These are phyloP conservation scores for Hermaeophaga mercurialis DNA, from an alignment of 2,888 invertebrate genomes.

Conservation along the genomic window DNA sequence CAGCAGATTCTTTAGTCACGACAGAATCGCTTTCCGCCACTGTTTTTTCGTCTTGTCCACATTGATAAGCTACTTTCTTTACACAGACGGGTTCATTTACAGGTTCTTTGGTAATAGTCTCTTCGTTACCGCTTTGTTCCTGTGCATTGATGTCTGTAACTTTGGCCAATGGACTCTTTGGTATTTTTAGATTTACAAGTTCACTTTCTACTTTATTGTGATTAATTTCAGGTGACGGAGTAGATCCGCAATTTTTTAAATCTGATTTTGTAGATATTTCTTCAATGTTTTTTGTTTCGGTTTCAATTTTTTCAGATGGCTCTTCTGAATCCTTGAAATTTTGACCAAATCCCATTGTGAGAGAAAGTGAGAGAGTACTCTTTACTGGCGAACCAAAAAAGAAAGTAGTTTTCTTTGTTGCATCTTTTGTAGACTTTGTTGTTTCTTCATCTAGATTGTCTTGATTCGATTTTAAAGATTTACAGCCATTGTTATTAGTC, in stretches of 20 bases:
- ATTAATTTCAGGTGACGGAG: constrained; percentile 10
- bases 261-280: constrained; percentile 8
- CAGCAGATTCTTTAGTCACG: background rate
- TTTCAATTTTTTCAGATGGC: background rate
- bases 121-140: background rate
- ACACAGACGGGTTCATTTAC: constrained; percentile 37
- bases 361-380: constrained; percentile 39
- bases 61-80: constrained; percentile 40
- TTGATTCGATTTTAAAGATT: constrained; percentile 30
- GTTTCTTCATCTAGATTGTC: constrained; percentile 3
- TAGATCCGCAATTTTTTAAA: constrained; percentile 11
- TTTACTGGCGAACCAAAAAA: constrained; percentile 59
- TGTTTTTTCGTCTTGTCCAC: constrained; percentile 30
- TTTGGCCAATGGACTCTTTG: background rate
- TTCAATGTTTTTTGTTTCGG: constrained; percentile 9
- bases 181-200: background rate
- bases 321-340: constrained; percentile 18
- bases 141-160: constrained; percentile 4
- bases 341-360: constrained; percentile 36
- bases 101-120: constrained; percentile 20
- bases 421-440: constrained; percentile 37
- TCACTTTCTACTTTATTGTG: constrained; percentile 21
- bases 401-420: constrained; percentile 49
- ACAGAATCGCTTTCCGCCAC: background rate
- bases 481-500: constrained; percentile 43